Evolutionary conservation across 2,113 vertebrate species (phyloP).

Genomic region (Grammatotria lemairii): DNA sequence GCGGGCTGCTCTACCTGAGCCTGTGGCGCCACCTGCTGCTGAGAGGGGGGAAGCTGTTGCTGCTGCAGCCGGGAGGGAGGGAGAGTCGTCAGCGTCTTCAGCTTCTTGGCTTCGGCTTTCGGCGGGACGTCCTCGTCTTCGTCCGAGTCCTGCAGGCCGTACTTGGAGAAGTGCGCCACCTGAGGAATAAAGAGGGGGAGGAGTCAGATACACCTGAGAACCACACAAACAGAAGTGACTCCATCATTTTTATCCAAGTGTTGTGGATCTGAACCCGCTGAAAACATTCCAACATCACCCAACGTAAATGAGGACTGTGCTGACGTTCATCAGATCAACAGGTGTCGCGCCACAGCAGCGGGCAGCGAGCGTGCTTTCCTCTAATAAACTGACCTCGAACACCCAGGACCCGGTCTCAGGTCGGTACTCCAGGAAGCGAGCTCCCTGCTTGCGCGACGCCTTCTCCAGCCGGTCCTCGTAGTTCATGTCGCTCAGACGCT

Average conservation of each 20-base stretch:
- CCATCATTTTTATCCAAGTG: too few relatives aligned
- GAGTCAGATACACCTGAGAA: not conserved
- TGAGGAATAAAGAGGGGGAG: slow-evolving; percentile 27
- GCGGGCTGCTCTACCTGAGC: slow-evolving; percentile 80
- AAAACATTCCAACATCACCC: not conserved
- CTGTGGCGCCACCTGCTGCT: slow-evolving; percentile 76
- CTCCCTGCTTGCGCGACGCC: slow-evolving; percentile 84
- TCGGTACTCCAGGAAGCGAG: slow-evolving; percentile 92
- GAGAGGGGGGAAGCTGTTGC: slow-evolving; percentile 46
- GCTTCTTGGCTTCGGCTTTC: slow-evolving; percentile 83
- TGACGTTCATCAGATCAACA: not conserved
- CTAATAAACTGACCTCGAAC: slow-evolving; percentile 74
- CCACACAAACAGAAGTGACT: not conserved
- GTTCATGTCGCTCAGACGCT: slow-evolving; percentile 85
- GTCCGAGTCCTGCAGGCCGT: slow-evolving; percentile 90
- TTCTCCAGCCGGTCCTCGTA: slow-evolving; percentile 88
- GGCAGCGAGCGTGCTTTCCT: not conserved
- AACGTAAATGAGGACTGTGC: accelerated
- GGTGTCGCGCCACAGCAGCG: not conserved
- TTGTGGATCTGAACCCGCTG: not conserved
- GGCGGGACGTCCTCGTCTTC: slow-evolving; percentile 84
- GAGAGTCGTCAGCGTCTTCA: slow-evolving; percentile 74
- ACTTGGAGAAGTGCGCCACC: slow-evolving; percentile 96
- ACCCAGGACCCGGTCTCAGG: slow-evolving; percentile 96
- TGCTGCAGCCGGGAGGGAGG: slow-evolving; percentile 40